Conservation (phyloP, 2,113 vertebrate genomes). For the Epinephelus lanceolatus region DNA sequence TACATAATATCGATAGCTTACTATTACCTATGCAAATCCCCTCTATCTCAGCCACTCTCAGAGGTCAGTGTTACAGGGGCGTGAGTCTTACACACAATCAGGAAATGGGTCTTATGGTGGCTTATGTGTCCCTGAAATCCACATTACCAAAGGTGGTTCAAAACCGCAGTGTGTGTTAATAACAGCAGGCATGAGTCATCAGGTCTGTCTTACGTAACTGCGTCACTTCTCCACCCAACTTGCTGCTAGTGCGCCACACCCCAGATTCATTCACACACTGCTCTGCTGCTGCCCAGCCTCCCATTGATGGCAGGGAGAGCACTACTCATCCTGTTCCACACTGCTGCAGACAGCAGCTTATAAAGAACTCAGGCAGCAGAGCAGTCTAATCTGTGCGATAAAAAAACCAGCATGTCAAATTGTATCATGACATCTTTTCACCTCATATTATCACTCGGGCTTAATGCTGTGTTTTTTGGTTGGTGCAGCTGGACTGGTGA, state of each 20-base stretch:
- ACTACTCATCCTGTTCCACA: conserved; percentile 38
- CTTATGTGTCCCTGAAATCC: conserved; percentile 43
- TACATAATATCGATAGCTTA: conserved; percentile 45
- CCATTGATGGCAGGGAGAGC: conserved; percentile 71
- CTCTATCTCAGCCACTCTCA: conserved; percentile 19
- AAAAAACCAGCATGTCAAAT: conserved; percentile 24
- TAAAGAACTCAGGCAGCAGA: conserved; percentile 5
- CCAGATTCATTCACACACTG: conserved; percentile 78
- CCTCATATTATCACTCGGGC: background rate
- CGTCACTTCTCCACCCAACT: conserved; percentile 71
- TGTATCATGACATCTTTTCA: conserved; percentile 17
- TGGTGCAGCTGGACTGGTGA: background rate
- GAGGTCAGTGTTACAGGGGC: conserved; percentile 34
- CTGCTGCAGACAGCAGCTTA: conserved; percentile 28
- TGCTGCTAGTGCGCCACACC: conserved; percentile 72
- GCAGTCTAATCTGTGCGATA: conserved; percentile 35
- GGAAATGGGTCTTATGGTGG: conserved; percentile 49
- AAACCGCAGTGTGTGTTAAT: conserved; percentile 75
- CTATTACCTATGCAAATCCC: conserved; percentile 41
- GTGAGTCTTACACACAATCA: conserved; percentile 21
- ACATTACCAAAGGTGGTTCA: conserved; percentile 56
- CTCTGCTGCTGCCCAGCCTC: conserved; percentile 68
- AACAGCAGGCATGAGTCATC: conserved; percentile 82
- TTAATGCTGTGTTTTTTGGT: conserved; percentile 15
- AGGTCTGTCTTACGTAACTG: conserved; percentile 72